These are phyloP conservation scores for Xiphorhynchus erythropygius DNA, from an alignment of 2,797 vertebrate species.

Conservation along the genomic window DNA sequence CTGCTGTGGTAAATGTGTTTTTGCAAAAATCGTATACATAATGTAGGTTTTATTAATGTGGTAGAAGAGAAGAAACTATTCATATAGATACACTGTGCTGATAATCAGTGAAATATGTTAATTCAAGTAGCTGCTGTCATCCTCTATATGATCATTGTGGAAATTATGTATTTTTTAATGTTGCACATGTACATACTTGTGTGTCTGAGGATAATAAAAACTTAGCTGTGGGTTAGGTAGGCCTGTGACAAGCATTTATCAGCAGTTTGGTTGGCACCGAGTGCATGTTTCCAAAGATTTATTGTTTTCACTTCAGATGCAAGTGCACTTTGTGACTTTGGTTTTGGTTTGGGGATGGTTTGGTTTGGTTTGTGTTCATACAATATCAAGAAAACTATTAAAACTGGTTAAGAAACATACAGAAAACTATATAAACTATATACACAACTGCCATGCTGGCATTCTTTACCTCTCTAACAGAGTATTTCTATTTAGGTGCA, in stretches of 20 bases:
- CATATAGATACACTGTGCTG: background rate
- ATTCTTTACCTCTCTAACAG: background rate
- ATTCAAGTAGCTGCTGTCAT: background rate
- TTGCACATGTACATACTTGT: background rate
- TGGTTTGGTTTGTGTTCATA: background rate
- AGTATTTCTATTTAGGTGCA: background rate
- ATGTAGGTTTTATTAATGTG: background rate
- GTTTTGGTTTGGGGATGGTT: background rate
- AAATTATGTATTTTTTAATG: background rate
- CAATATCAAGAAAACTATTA: background rate
- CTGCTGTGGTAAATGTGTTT: background rate
- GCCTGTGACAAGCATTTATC: background rate
- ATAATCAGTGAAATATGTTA: background rate
- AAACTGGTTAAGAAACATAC: background rate
- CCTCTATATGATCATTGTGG: background rate
- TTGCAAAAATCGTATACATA: background rate
- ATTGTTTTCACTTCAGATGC: background rate
- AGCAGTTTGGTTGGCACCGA: background rate
- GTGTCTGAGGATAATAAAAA: background rate
- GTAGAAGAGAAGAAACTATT: background rate
- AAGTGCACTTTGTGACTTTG: background rate
- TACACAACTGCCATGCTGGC: background rate
- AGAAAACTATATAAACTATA: background rate
- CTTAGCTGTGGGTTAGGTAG: background rate
- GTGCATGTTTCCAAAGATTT: rapidly evolving